Evolutionary conservation across 2,888 invertebrate species (phyloP).

Genomic region (Protodeltote pygarga): DNA sequence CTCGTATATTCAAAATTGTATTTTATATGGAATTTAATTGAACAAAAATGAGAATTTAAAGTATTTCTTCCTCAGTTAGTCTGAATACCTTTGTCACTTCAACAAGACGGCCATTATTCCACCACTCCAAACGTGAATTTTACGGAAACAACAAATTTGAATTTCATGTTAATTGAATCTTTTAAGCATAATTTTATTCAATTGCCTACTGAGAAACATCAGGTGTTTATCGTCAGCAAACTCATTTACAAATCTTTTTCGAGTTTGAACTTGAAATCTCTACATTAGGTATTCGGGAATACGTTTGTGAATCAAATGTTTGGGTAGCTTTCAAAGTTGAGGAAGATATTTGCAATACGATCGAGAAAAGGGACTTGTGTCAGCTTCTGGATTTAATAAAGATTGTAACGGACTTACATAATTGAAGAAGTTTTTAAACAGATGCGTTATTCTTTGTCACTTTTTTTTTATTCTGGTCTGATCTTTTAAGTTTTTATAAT

Average conservation of each 20-base stretch:
- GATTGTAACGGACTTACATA: too few species aligned
- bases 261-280: constrained; percentile 17
- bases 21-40: too few species aligned
- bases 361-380: too few species aligned
- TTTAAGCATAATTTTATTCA: constrained; percentile 39
- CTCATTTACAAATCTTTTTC: constrained; percentile 46
- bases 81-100: background rate
- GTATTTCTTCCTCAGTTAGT: background rate
- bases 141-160: constrained; percentile 36
- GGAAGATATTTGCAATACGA: background rate
- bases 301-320: constrained; percentile 25
- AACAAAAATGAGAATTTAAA: too few species aligned
- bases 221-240: constrained; percentile 32
- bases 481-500: too few species aligned
- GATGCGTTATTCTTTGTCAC: too few species aligned
- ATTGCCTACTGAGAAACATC: constrained; percentile 36
- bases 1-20: too few species aligned
- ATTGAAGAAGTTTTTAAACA: too few species aligned
- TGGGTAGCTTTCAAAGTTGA: background rate
- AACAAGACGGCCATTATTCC: constrained; percentile 1
- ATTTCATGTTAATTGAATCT: constrained; percentile 42
- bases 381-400: too few species aligned
- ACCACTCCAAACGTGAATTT: constrained; percentile 13
- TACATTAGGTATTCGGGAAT: constrained; percentile 21
- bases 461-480: too few species aligned